Conservation (phyloP, 2,888 invertebrate species). For the Drosophila borborema region DNA sequence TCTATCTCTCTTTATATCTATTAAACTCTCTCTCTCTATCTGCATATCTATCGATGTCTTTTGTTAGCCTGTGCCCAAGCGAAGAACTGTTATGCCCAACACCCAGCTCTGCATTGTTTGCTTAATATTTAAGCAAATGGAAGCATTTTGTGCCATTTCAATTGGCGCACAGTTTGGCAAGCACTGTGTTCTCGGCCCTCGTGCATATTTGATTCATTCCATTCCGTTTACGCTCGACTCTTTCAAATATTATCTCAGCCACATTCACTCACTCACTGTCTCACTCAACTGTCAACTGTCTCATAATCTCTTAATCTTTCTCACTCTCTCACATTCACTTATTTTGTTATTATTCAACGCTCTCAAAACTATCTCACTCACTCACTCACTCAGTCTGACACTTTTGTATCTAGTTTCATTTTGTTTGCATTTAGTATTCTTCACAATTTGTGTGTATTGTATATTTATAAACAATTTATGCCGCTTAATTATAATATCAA, state of each 20-base stretch:
- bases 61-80: slow-evolving; percentile 31
- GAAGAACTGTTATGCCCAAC: slow-evolving; percentile 53
- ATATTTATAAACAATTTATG: slow-evolving; percentile 80
- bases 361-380: slow-evolving; percentile 22
- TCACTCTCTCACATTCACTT: slow-evolving; percentile 23
- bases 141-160: slow-evolving; percentile 67
- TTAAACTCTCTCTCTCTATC: not conserved
- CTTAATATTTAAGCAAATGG: slow-evolving; percentile 71
- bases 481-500: slow-evolving; percentile 76
- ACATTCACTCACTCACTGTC: slow-evolving; percentile 18
- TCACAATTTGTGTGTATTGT: slow-evolving; percentile 81
- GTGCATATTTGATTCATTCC: slow-evolving; percentile 77
- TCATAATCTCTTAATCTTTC: slow-evolving; percentile 31
- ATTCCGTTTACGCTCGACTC: slow-evolving; percentile 54
- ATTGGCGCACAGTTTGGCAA: slow-evolving; percentile 55
- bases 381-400: slow-evolving; percentile 74
- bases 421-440: slow-evolving; percentile 81
- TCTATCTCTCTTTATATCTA: slow-evolving; percentile 3
- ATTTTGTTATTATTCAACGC: slow-evolving; percentile 11
- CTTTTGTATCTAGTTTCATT: slow-evolving; percentile 81
- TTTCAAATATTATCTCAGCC: slow-evolving; percentile 37
- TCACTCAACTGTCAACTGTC: slow-evolving; percentile 32
- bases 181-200: slow-evolving; percentile 25
- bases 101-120: slow-evolving; percentile 51
- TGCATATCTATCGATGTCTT: slow-evolving; percentile 29